These are phyloP conservation scores for Epinotia ramella DNA, from an alignment of 2,888 invertebrate species.

Conservation along the genomic window DNA sequence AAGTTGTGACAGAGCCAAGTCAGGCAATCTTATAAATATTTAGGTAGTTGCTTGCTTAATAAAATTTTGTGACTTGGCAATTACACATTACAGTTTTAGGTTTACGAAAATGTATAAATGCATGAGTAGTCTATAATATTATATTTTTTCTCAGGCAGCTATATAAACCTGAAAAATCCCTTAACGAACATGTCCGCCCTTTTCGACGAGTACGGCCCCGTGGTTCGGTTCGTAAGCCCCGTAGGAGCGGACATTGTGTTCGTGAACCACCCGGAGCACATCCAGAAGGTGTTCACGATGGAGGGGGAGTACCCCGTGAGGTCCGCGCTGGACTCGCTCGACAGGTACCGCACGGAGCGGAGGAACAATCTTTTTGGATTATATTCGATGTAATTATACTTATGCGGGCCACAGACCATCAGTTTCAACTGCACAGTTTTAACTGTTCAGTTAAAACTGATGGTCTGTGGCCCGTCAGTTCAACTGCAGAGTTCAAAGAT, in stretches of 20 bases:
- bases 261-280: constrained; percentile 87
- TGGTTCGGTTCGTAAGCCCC: constrained; percentile 87
- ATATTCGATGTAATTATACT: constrained; percentile 82
- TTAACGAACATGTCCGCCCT: constrained; percentile 67
- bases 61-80: no score
- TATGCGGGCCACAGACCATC: no score
- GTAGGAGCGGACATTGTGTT: constrained; percentile 87
- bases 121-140: no score
- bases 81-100: no score
- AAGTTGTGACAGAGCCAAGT: no score
- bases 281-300: constrained; percentile 85
- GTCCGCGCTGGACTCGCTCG: constrained; percentile 87
- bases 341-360: constrained; percentile 86
- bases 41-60: no score
- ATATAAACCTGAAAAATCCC: constrained; percentile 63
- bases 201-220: constrained; percentile 86
- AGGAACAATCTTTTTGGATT: constrained; percentile 84
- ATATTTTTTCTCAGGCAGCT: constrained; percentile 58
- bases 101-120: no score
- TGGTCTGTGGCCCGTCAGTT: no score
- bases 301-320: constrained; percentile 86
- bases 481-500: no score
- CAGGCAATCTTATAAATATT: no score
- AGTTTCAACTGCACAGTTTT: no score
- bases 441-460: no score